Conservation (phyloP, 1,140 invertebrate genomes). For the Tigriopus japonicus region DNA sequence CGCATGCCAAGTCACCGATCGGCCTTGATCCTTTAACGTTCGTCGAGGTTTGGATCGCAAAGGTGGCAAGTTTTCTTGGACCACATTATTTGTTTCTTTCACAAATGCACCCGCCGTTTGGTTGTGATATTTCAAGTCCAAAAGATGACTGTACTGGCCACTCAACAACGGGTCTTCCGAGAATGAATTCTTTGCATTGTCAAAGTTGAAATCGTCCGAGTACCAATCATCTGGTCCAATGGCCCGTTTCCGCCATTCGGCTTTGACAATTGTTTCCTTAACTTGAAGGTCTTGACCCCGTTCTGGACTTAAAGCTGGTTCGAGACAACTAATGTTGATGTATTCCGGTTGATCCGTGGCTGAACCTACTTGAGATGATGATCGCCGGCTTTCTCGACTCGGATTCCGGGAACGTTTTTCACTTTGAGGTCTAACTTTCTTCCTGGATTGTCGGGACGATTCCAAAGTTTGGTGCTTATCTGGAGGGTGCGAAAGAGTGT, state of each 20-base stretch:
- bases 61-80: not conserved
- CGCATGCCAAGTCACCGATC: not conserved
- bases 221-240: slow-evolving; percentile 14
- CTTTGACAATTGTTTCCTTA: not conserved
- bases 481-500: too few relatives aligned
- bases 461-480: too few relatives aligned
- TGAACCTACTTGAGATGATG: too few relatives aligned
- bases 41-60: not conserved
- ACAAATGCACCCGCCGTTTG: not conserved
- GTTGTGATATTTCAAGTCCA: slow-evolving; percentile 4
- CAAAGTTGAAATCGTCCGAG: slow-evolving; percentile 10
- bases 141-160: slow-evolving; percentile 7
- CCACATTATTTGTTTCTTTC: not conserved
- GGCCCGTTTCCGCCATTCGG: not conserved
- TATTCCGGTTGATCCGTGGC: slow-evolving; percentile 10
- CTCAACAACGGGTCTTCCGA: slow-evolving; percentile 6
- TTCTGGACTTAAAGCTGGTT: not conserved
- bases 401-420: not conserved
- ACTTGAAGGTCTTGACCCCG: not conserved
- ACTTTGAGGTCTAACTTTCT: too few relatives aligned
- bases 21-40: not conserved
- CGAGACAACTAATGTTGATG: slow-evolving; percentile 10
- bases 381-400: not conserved
- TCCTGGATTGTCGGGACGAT: too few relatives aligned
- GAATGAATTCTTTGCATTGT: slow-evolving; percentile 8